These are phyloP conservation scores for Coelopa frigida DNA, from an alignment of 1,140 invertebrate species.

Conservation along the genomic window DNA sequence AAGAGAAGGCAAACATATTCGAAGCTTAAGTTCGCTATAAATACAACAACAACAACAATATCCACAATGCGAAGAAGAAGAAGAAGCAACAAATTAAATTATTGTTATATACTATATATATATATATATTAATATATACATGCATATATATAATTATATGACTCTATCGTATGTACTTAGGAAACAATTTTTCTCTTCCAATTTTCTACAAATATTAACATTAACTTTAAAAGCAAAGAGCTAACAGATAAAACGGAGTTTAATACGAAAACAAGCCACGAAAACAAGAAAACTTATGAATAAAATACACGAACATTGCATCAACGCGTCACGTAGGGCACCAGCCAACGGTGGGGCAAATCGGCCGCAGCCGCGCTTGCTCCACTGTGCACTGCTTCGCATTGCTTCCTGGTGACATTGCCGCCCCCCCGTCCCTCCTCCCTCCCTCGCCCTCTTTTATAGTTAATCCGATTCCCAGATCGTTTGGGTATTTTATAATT, in stretches of 20 bases:
- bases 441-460: too few species aligned
- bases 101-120: conserved; percentile 2
- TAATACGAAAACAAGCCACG: background rate
- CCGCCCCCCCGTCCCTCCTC: too few species aligned
- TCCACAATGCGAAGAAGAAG: too few species aligned
- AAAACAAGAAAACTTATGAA: background rate
- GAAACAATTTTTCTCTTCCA: background rate
- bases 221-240: background rate
- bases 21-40: background rate
- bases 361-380: too few species aligned
- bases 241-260: background rate
- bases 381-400: too few species aligned
- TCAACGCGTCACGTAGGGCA: too few species aligned
- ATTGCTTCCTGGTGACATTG: too few species aligned
- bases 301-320: background rate
- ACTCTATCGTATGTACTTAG: background rate
- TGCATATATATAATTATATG: background rate
- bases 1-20: background rate
- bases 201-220: background rate
- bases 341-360: too few species aligned
- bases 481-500: too few species aligned
- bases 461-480: too few species aligned
- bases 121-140: background rate
- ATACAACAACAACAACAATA: conserved; percentile 2
- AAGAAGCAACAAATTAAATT: conserved; percentile 1